A percentile compares a stretch with the other conserved stretches of the same genome.
Conservation (phyloP, 2,113 vertebrate genomes). For the Hirundichthys speculiger region DNA sequence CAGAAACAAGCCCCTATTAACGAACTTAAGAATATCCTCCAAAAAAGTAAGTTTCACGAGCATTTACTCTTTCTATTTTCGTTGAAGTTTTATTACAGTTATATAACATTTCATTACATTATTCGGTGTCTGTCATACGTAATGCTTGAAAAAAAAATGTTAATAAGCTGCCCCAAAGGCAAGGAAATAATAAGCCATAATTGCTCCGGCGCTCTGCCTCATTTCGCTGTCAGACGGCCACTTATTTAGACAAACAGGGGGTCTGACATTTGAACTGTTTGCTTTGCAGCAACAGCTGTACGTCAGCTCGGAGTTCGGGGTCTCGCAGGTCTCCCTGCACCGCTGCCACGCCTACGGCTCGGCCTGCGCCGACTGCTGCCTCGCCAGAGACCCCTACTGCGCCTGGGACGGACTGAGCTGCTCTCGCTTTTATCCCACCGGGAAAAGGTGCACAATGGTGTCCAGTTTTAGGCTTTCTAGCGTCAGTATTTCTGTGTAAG, state of each 20-base stretch:
- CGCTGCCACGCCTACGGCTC: constrained; percentile 94
- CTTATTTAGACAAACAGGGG: constrained; percentile 67
- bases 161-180: constrained; percentile 32
- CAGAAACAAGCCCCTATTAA: constrained; percentile 91
- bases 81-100: neutral
- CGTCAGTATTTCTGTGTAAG: neutral
- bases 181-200: constrained; percentile 45
- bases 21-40: constrained; percentile 94
- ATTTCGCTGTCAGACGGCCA: constrained; percentile 62
- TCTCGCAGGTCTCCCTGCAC: constrained; percentile 94
- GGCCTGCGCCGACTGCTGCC: constrained; percentile 96
- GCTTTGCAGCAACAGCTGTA: constrained; percentile 95
- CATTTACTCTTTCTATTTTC: neutral
- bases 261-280: constrained; percentile 74
- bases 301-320: constrained; percentile 91
- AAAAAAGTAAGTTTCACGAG: constrained; percentile 89
- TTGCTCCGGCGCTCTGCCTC: constrained; percentile 42
- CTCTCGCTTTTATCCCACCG: constrained; percentile 94
- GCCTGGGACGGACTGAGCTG: constrained; percentile 98
- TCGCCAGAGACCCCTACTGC: constrained; percentile 95
- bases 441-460: constrained; percentile 86
- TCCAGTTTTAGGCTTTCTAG: neutral
- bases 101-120: constrained; percentile 32
- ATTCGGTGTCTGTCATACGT: constrained; percentile 9
- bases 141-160: constrained; percentile 18